Base-by-base conservation (phyloP, 2,888 invertebrate species). In the Escarpia spicata region DNA sequence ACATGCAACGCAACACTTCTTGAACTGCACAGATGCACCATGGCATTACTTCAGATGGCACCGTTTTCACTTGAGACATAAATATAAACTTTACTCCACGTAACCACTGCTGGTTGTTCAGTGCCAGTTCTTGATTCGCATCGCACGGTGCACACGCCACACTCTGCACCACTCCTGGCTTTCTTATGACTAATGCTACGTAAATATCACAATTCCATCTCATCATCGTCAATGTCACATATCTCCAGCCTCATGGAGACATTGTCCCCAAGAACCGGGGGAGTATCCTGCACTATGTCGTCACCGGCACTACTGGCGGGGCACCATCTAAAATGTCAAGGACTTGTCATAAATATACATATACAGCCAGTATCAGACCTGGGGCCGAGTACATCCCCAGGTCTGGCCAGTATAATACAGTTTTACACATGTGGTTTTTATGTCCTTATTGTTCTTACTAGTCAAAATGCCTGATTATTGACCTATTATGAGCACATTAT, bases 121-220 rank as follows among this genome's bases (percentile, higher is more conserved):
- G 15, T 52, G 52, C 8, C 52, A 12, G 52, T 52, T 52, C 12
- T 52, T 52, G 9, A 52, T 9, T 1, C 1, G 15, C 12, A 52
- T 12, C 52, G 10, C 52, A 1, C 52, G 0, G 52, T 52, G 52
- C 8, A 52, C 8, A 6, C 52, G 15, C 52, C 52, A 52, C 52
- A 52, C 2, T 9, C 52, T 37, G 37, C 37, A 37, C 52, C 10
- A 2, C 52, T 9, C 52, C 52, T 26, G 4, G 8, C 75, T 6
- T 3, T 75, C 75, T 2, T 75, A 26, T 6, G 52, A 75, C 75
- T 26, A n/a, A 19, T 75, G 75, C 26, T 26, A n/a, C 19, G 19
- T n/a, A 75, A 75, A 75, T 75, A 75, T 75, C 75, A 75, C n/a
- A 75, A 75, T 75, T 75, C 75, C 75, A 75, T 75, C 75, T 75